Conservation (phyloP, 2,888 invertebrate genomes). For the Lasiommata megera region DNA sequence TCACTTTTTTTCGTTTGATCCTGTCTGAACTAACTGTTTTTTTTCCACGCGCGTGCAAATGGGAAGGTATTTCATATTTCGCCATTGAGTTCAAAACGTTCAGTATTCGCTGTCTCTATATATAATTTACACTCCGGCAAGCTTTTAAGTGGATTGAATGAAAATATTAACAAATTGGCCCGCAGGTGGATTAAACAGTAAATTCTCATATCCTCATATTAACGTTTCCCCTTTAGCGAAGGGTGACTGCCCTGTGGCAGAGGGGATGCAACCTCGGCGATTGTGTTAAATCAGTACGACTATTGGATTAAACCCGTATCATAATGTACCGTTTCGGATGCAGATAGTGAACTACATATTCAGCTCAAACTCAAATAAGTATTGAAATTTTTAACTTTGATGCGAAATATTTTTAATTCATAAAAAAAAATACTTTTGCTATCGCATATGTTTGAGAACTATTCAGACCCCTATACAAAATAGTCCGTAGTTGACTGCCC, state of each 20-base stretch:
- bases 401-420: too few species aligned
- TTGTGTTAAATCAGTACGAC: constrained; percentile 75
- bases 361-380: not conserved
- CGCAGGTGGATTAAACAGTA: constrained; percentile 79
- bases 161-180: constrained; percentile 81
- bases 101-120: constrained; percentile 31
- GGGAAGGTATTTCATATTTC: constrained; percentile 21
- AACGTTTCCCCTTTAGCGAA: constrained; percentile 71
- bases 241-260: constrained; percentile 63
- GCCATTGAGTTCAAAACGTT: constrained; percentile 32
- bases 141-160: constrained; percentile 78
- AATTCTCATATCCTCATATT: constrained; percentile 80
- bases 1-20: not conserved
- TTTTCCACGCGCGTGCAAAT: constrained; percentile 3
- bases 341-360: constrained; percentile 2
- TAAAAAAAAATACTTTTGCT: too few species aligned
- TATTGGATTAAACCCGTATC: constrained; percentile 72
- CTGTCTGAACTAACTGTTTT: not conserved
- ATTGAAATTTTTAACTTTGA: too few species aligned
- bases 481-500: too few species aligned
- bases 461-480: too few species aligned
- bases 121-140: constrained; percentile 51
- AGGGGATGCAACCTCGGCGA: constrained; percentile 76
- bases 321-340: constrained; percentile 30
- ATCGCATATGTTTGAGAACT: too few species aligned